Evolutionary conservation across 1,140 invertebrate species (phyloP).

Genomic region (Paracyclopina nana): DNA sequence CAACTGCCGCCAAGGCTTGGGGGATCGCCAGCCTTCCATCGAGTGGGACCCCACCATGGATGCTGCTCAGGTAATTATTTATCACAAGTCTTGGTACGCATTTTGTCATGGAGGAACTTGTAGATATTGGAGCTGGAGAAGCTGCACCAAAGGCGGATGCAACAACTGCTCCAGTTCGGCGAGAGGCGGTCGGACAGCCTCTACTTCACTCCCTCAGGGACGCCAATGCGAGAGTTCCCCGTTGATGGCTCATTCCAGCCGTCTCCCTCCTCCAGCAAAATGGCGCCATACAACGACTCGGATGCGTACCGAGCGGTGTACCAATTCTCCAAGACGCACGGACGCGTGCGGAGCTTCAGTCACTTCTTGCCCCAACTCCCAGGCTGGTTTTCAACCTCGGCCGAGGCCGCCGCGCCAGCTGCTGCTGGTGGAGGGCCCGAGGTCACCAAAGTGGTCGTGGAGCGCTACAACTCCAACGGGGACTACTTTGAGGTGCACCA

Average conservation of each 20-base stretch:
- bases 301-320: background rate
- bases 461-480: constrained; percentile 15
- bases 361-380: background rate
- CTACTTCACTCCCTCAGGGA: constrained; percentile 11
- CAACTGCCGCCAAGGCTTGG: constrained; percentile 10
- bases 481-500: no score
- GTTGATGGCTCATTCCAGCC: no score
- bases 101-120: background rate
- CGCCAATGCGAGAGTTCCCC: constrained; percentile 2
- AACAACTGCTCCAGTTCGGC: background rate
- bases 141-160: background rate
- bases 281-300: background rate
- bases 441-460: constrained; percentile 1
- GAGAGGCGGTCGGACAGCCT: constrained; percentile 7
- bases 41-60: background rate
- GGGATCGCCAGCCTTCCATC: constrained; percentile 7
- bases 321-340: background rate
- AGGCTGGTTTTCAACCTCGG: no score
- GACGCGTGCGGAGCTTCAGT: constrained; percentile 11
- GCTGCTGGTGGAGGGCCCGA: background rate
- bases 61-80: no score
- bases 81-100: background rate
- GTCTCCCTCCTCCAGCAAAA: no score
- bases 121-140: constrained; percentile 4
- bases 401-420: background rate